Conservation (phyloP, 2,113 vertebrate genomes). For the Brienomyrus brachyistius region DNA sequence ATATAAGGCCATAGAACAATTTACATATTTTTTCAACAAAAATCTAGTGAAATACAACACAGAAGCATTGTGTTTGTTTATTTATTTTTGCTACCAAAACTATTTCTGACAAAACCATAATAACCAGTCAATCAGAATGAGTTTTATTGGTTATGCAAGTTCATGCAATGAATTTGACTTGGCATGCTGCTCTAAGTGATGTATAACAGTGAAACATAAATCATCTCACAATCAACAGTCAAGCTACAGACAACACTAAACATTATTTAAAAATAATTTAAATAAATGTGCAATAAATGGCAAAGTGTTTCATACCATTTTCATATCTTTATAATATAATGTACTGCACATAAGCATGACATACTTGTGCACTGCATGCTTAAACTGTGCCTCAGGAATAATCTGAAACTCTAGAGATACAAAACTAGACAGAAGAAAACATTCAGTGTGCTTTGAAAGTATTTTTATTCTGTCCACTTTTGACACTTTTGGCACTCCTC, state of each 20-base stretch:
- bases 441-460: neutral
- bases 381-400: constrained; percentile 12
- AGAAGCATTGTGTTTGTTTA: neutral
- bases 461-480: neutral
- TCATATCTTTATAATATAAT: neutral
- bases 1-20: neutral
- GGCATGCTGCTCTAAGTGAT: neutral
- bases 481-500: neutral
- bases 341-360: neutral
- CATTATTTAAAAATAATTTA: neutral
- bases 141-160: neutral
- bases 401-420: constrained; percentile 27
- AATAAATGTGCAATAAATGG: neutral
- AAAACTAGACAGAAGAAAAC: neutral
- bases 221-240: neutral
- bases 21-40: neutral
- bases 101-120: neutral
- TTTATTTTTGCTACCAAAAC: neutral
- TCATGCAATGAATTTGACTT: neutral
- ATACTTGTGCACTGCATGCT: neutral
- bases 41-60: neutral
- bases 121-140: neutral
- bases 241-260: neutral
- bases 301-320: neutral
- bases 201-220: neutral